phyloP scores from a whole-genome alignment of 2,113 vertebrate genomes.

The Dasyurus viverrinus region DNA sequence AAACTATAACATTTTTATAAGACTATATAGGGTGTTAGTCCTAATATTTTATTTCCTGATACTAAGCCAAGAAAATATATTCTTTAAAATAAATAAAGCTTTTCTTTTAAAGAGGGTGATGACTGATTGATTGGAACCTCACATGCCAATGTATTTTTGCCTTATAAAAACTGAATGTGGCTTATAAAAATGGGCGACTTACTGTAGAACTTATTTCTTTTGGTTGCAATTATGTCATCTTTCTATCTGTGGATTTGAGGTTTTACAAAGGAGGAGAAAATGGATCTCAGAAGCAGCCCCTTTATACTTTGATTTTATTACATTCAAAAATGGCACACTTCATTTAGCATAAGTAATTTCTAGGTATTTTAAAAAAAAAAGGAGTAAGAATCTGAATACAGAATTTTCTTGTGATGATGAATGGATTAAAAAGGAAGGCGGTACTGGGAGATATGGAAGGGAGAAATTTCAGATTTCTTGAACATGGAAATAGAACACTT shows the following conservation, averaged over 20 bases:
- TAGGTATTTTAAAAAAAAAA: not conserved
- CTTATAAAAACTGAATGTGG: slow-evolving; percentile 42
- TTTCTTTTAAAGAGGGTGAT: slow-evolving; percentile 45
- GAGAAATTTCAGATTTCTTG: not conserved
- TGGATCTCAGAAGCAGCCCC: not conserved
- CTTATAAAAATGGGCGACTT: slow-evolving; percentile 37
- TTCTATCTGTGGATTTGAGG: not conserved
- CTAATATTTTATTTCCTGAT: slow-evolving; percentile 49
- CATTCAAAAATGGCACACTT: not conserved
- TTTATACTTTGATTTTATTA: not conserved
- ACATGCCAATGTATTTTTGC: slow-evolving; percentile 34
- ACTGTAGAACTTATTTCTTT: slow-evolving; percentile 5
- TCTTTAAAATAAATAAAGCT: slow-evolving; percentile 44
- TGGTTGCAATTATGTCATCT: too few relatives aligned
- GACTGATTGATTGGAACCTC: not conserved
- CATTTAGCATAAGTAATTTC: not conserved
- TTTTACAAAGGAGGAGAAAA: not conserved
- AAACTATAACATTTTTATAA: not conserved
- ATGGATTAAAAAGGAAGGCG: not conserved
- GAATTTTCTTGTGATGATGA: not conserved
- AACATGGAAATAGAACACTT: not conserved
- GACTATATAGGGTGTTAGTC: slow-evolving; percentile 16
- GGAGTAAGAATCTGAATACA: not conserved
- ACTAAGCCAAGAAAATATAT: slow-evolving; percentile 33
- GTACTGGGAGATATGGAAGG: not conserved